Conservation (phyloP, 1,140 invertebrate species). For the Sycophila sp. region DNA sequence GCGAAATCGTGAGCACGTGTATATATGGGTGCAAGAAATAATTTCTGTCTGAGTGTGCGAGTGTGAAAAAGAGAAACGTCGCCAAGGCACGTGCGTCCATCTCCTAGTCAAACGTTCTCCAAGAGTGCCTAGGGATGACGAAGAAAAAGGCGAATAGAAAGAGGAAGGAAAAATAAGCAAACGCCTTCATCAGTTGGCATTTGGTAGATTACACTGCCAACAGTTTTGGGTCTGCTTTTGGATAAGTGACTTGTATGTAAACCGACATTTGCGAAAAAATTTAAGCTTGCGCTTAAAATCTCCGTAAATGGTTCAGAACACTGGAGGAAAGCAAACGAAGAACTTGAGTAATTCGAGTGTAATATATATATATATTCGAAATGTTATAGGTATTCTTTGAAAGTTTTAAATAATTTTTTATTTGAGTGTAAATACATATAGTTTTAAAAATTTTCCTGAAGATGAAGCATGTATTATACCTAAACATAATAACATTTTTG, state of each 20-base stretch:
- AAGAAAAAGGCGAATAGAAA: neutral
- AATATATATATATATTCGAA: no score
- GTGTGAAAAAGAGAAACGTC: neutral
- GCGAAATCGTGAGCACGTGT: neutral
- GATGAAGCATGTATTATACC: no score
- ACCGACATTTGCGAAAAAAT: neutral
- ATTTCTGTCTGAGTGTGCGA: no score
- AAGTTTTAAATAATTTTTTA: no score
- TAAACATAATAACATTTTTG: no score
- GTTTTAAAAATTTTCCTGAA: no score
- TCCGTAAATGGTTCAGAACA: no score
- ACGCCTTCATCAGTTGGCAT: neutral
- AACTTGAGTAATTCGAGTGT: slow-evolving; percentile 11
- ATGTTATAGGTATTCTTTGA: no score
- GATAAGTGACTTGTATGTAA: neutral
- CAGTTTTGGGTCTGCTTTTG: neutral
- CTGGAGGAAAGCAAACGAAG: no score
- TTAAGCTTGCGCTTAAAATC: no score
- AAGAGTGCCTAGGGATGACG: slow-evolving; percentile 13
- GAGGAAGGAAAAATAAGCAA: neutral
- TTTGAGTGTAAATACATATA: no score
- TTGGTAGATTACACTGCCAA: slow-evolving; percentile 31
- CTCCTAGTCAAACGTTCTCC: slow-evolving; percentile 33
- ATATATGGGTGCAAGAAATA: neutral
- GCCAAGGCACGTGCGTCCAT: neutral